Percentiles rank a stretch among this genome's conserved stretches.
phyloP scores from a whole-genome alignment of 2,797 vertebrate genomes.

The Brachymystax lenok region DNA sequence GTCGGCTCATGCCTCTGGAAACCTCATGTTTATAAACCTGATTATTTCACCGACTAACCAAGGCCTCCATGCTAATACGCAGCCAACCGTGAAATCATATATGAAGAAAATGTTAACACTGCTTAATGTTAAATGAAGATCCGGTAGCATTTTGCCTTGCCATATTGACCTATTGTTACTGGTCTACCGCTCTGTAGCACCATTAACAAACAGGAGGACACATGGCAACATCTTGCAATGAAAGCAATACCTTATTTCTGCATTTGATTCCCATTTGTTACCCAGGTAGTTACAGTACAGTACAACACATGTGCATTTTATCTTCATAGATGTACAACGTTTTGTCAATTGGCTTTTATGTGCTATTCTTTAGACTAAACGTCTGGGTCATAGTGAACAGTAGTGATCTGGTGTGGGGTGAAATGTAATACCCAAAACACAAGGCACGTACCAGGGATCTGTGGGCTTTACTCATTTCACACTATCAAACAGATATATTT shows the following conservation, averaged over 20 bases:
- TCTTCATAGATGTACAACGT: not conserved
- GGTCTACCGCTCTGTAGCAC: not conserved
- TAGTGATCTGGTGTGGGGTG: not conserved
- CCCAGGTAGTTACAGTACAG: not conserved
- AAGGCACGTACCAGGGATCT: not conserved
- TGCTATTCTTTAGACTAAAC: not conserved
- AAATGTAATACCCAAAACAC: conserved; percentile 1
- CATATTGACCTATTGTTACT: not conserved
- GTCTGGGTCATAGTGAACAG: not conserved
- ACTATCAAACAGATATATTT: conserved; percentile 53
- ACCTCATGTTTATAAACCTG: not conserved
- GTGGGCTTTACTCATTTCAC: conserved; percentile 43
- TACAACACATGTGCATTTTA: not conserved
- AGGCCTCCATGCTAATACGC: not conserved
- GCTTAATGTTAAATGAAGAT: not conserved
- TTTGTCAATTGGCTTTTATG: not conserved
- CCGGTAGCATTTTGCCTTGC: not conserved
- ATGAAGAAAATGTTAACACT: not conserved
- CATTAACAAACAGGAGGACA: not conserved
- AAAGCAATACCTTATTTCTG: not conserved
- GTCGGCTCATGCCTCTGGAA: not conserved
- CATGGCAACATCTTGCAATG: not conserved
- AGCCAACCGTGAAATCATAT: not conserved
- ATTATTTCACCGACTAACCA: not conserved
- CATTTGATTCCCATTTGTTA: not conserved